phyloP scores from a whole-genome alignment of 2,888 invertebrate genomes.

The Chrysolina oricalcia region DNA sequence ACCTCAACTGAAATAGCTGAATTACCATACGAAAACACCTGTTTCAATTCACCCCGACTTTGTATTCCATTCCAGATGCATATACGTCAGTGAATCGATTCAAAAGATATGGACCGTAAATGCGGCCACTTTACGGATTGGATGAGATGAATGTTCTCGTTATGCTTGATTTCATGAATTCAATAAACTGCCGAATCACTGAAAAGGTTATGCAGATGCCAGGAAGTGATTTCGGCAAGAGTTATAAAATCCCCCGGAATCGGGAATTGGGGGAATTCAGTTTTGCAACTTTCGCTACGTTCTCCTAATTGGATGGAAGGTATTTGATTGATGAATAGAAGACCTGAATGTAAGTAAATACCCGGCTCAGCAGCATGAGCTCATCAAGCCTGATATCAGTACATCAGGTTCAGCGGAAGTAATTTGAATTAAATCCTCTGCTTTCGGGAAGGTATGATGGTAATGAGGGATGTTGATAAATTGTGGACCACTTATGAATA shows the following conservation, averaged over 20 bases:
- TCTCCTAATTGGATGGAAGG: no score
- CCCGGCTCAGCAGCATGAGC: no score
- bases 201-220: background rate
- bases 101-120: background rate
- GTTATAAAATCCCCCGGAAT: background rate
- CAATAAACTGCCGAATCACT: conserved; percentile 6
- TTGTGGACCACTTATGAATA: no score
- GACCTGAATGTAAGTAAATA: no score
- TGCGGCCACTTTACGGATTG: conserved; percentile 11
- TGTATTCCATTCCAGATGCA: conserved; percentile 6
- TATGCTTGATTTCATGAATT: background rate
- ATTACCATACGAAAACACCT: background rate
- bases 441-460: no score
- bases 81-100: background rate
- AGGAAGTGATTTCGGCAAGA: background rate
- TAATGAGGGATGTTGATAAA: no score
- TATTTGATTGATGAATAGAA: no score
- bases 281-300: background rate
- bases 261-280: background rate
- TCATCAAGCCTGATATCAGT: no score
- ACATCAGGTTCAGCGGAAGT: no score
- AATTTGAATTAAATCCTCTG: no score
- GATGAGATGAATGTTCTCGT: conserved; percentile 8
- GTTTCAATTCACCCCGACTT: background rate
- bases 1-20: background rate